Percentiles rank a stretch among this genome's conserved stretches.
Conservation (phyloP, 1,140 invertebrate species). For the Pseudomyrmex cubaensis region DNA sequence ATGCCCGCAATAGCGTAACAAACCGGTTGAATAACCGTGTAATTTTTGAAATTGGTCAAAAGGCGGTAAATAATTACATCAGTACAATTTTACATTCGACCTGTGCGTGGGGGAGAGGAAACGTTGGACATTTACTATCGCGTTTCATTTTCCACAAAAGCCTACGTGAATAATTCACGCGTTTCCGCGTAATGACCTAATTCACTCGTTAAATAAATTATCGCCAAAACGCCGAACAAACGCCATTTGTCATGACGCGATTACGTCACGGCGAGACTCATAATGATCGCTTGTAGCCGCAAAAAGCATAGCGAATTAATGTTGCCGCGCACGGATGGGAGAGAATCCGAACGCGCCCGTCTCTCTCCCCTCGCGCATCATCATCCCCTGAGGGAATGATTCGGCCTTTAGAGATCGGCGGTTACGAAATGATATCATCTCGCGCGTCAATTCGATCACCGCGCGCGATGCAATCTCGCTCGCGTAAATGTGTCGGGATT, state of each 20-base stretch:
- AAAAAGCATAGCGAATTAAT: slow-evolving; percentile 63
- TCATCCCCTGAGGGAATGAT: slow-evolving; percentile 26
- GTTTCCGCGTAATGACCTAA: slow-evolving; percentile 6
- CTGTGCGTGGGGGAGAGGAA: too few relatives aligned
- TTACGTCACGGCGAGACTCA: slow-evolving; percentile 29
- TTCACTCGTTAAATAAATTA: slow-evolving; percentile 60
- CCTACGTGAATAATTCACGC: slow-evolving; percentile 28
- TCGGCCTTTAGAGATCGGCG: slow-evolving; percentile 43
- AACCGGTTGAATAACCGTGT: not conserved
- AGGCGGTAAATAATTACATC: not conserved
- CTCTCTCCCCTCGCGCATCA: not conserved
- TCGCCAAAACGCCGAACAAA: slow-evolving; percentile 48
- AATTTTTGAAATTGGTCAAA: not conserved
- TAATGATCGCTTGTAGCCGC: slow-evolving; percentile 47
- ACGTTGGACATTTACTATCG: not conserved
- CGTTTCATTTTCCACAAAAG: slow-evolving; percentile 27
- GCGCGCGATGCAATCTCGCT: not conserved
- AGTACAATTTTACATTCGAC: not conserved
- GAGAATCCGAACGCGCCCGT: slow-evolving; percentile 16
- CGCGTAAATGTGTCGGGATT: slow-evolving; percentile 49
- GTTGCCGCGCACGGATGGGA: slow-evolving; percentile 11
- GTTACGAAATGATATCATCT: slow-evolving; percentile 38
- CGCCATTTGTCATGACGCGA: slow-evolving; percentile 32
- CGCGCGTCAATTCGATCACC: slow-evolving; percentile 30
- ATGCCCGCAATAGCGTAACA: not conserved